phyloP scores from a whole-genome alignment of 1,140 invertebrate species.

The Diachasmimorpha longicaudata region DNA sequence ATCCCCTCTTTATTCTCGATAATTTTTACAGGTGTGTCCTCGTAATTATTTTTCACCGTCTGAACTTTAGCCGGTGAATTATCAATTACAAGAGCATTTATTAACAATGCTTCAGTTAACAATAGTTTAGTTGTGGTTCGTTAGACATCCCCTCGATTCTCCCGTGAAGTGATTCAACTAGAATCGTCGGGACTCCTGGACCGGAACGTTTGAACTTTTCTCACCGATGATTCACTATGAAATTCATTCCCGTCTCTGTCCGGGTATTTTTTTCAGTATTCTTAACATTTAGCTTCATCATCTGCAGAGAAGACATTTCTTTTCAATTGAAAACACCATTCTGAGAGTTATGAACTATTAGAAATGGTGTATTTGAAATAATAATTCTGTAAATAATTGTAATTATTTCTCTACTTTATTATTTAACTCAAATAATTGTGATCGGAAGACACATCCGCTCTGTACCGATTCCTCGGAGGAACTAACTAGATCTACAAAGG shows the following conservation, averaged over 20 bases:
- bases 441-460: too few relatives aligned
- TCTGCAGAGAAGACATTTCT: background rate
- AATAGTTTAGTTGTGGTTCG: background rate
- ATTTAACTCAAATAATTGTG: too few relatives aligned
- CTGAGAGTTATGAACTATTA: too few relatives aligned
- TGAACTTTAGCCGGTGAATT: background rate
- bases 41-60: background rate
- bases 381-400: too few relatives aligned
- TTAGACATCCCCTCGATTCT: background rate
- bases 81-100: background rate
- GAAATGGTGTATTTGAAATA: too few relatives aligned
- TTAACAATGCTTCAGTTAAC: too few relatives aligned
- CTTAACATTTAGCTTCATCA: background rate
- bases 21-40: background rate
- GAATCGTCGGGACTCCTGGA: background rate
- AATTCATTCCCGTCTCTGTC: background rate
- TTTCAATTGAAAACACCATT: too few relatives aligned
- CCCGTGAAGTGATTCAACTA: background rate
- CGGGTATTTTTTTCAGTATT: background rate
- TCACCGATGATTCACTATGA: background rate
- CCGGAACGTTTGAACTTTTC: constrained; percentile 16
- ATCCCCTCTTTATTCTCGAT: background rate
- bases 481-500: too few relatives aligned
- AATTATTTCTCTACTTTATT: too few relatives aligned
- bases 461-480: too few relatives aligned